Base-by-base conservation (phyloP, 2,113 vertebrate species). In the Rhabdomys dilectus region DNA sequence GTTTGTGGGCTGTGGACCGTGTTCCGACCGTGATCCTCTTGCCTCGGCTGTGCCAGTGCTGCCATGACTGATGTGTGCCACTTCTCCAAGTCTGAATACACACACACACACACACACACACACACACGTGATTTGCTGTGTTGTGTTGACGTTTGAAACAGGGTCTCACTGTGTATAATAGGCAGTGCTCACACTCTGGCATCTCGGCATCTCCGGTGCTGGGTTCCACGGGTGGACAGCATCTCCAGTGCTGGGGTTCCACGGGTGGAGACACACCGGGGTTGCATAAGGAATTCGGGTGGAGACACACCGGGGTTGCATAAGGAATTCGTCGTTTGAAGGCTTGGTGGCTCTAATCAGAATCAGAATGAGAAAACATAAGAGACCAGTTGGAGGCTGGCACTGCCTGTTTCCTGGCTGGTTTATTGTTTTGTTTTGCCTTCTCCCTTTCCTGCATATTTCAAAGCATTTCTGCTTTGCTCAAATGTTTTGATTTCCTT, bases 41-140 rank as follows among this genome's bases (percentile, higher is more conserved):
- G 78, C 53, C 19, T 81, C 19, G 1, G 51, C 34, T 56, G 3
- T 36, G 51, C 78, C 1, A 36, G 36, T 10, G 9, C 4, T n/a
- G 19, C 19, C 58, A 53, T 34, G 11, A 13, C 21, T 73, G 36
- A 3, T 11, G 6, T 19, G 45, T 6, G 19, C 48, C 48, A 36
- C 31, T 34, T 34, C 2, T 34, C 48, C 48, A 80, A 58, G 51
- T 56, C 34, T 81, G 51, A n/a, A 81, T 6, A n/a, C 0, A 21
- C 5, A 15, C 78, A 81, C 4, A 3, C 0, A n/a, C 1, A 19
- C 5, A 24, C 78, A 80, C 4, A 3, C 1, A n/a, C 1, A 19
- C 5, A 24, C 78, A 80, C 4, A 1, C 0, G 10, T 7, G 5
- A 26, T 82, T 7, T 82, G 7, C 15, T 64, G 56, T 85, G 82